These are phyloP conservation scores for Dasysyrphus tricinctus DNA, from an alignment of 2,888 invertebrate species.

Conservation along the genomic window DNA sequence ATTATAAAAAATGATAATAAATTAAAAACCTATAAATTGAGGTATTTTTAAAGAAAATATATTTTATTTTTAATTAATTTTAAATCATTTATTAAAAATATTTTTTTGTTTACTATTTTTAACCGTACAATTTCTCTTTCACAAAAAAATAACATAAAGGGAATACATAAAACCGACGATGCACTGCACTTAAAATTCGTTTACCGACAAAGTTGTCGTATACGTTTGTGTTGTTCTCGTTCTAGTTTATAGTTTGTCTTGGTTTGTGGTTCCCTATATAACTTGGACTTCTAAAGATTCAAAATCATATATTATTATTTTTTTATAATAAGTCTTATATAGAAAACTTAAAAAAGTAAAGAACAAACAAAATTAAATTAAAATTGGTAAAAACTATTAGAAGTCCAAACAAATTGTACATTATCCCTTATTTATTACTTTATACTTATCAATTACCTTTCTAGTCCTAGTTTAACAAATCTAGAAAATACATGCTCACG, in stretches of 20 bases:
- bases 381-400: conserved; percentile 44
- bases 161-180: conserved; percentile 49
- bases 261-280: conserved; percentile 37
- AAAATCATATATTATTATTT: not conserved
- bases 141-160: conserved; percentile 15
- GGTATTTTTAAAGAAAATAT: not conserved
- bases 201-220: conserved; percentile 77
- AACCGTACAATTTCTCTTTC: not conserved
- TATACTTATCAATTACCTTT: conserved; percentile 27
- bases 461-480: conserved; percentile 92
- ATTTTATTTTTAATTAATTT: not conserved
- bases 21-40: not conserved
- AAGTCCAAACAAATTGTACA: conserved; percentile 58
- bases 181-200: conserved; percentile 82
- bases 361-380: not conserved
- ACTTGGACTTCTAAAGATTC: conserved; percentile 61
- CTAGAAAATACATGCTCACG: conserved; percentile 91
- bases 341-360: not conserved
- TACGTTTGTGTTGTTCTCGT: conserved; percentile 48
- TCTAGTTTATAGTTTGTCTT: conserved; percentile 54
- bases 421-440: not conserved
- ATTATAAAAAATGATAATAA: too few species aligned
- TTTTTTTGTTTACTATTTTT: not conserved
- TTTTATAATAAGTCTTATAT: not conserved
- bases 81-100: not conserved